Base-by-base conservation (phyloP, 2,888 invertebrate species). In the Boloria euphrosyne region DNA sequence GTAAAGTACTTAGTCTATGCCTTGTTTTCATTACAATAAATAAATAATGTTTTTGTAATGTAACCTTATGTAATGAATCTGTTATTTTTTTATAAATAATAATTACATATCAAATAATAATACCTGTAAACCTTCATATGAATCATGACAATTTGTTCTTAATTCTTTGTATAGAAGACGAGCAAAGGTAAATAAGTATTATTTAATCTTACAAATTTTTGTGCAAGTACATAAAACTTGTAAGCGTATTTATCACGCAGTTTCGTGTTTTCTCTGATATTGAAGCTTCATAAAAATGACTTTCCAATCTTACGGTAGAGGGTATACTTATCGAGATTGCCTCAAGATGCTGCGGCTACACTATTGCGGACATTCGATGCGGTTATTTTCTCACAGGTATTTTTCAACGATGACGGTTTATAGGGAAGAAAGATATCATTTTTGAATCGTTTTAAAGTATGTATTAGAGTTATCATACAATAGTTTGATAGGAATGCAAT, bases 331-430 rank as follows among this genome's bases (percentile, higher is more conserved):
- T 65, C 65, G 16, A 64, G 67, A 64, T 67, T 58, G 59, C 53
- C 22, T 31, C 22, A 47, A 65, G 66, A 63, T 60, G 68, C 62
- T 66, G 62, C 59, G 55, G 62, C 43, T 51, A 47, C 52, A 57
- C 54, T 60, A 57, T 51, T 70, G 70, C 67, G 67, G 67, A 57
- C 43, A 70, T 70, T 70, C 62, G 70, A 62, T 65, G 70, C 70
- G 70, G 67, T 67, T 31, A 55, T 70, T 65, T 67, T 60, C 69
- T 67, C 50, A 64, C 59, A 16, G 59, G 62, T 49, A 60, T 63
- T 62, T 38, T 38, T 68, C 62, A 51, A 51, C 51, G 44, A 51
- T 38, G 50, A 17, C 43, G 51, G 14, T 16, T 43, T 43, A n/a
- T 50, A 55, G 10, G 44, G 18, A 38, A 38, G 31, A 10, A 38